Conservation (phyloP, 2,113 vertebrate genomes). For the Prolemur simus region DNA sequence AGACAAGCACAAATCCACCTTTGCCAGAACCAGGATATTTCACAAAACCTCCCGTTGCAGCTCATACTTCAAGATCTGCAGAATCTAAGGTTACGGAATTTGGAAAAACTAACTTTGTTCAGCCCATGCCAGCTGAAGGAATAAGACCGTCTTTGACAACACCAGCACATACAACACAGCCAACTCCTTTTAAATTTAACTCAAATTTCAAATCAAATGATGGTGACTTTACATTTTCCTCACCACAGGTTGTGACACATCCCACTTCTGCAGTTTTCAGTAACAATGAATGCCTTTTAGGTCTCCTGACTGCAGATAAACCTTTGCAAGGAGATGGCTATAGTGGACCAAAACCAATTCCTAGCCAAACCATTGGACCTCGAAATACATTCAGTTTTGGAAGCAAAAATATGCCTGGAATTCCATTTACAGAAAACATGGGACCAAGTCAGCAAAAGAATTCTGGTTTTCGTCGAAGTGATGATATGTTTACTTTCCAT, state of each 20-base stretch:
- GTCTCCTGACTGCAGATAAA: constrained; percentile 93
- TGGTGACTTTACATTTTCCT: constrained; percentile 96
- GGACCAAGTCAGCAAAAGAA: constrained; percentile 81
- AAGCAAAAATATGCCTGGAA: constrained; percentile 83
- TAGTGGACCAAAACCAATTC: constrained; percentile 81
- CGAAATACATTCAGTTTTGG: constrained; percentile 89
- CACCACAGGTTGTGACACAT: constrained; percentile 83
- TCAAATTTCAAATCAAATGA: constrained; percentile 98
- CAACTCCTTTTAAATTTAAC: constrained; percentile 95
- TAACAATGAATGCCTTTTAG: constrained; percentile 92
- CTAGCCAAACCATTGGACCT: constrained; percentile 79
- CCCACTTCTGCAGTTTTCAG: constrained; percentile 79
- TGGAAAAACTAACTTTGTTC: constrained; percentile 90
- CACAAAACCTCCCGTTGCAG: constrained; percentile 89
- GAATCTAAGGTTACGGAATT: constrained; percentile 90
- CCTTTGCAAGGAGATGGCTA: constrained; percentile 86
- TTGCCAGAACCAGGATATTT: constrained; percentile 98
- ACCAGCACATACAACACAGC: constrained; percentile 85
- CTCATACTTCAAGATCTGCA: constrained; percentile 85
- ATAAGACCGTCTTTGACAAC: constrained; percentile 85
- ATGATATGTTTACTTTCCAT: constrained; percentile 86
- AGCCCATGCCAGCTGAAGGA: constrained; percentile 86
- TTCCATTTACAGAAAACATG: constrained; percentile 85
- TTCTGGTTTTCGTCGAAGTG: constrained; percentile 84
- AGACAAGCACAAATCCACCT: constrained; percentile 90